Base-by-base conservation (phyloP, 2,888 invertebrate genomes). In the Drosophila heteroneura region DNA sequence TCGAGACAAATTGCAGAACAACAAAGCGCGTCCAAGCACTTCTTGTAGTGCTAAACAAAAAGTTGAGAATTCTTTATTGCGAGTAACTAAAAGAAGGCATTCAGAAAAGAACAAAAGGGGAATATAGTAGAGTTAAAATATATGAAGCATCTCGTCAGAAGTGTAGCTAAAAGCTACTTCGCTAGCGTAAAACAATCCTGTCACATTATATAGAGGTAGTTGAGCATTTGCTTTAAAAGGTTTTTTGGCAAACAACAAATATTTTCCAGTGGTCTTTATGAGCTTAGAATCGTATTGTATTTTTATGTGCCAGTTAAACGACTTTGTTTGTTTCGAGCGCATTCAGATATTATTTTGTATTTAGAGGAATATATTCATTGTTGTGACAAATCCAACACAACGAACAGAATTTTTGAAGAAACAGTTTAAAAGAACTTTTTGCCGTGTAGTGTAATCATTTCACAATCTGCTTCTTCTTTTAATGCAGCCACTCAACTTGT, bases 1-100 rank as follows among this genome's bases (percentile, higher is more conserved):
- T 82, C 72, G 76, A 69, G 70, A 76, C 69, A 85, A 85, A 87
- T 82, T 76, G 83, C 79, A 52, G 56, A 68, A 70, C 59, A 68
- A 71, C 67, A 62, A 75, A 54, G 35, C 33, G 41, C 37, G 19
- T 33, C 37, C n/a, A 49, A 59, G 39, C 44, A 37, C 19, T 37
- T 33, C 33, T 58, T 49, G 35, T 44, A 47, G 53, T 30, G 56
- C 49, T 32, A 54, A 47, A 65, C 64, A 72, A 73, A 72, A 70
- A 85, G 62, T 70, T 59, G 39, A 53, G 80, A 52, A 71, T 79
- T 79, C 71, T 82, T 74, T 85, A 69, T 74, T 66, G 65, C 63
- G 61, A 54, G 30, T 53, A 52, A 58, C 70, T 71, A 56, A 68
- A 57, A 66, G 58, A 58, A 64, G 65, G 65, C 64, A 30, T 33